These are phyloP conservation scores for Benitochromis conjunctus DNA, from an alignment of 2,113 vertebrate species.

Conservation along the genomic window DNA sequence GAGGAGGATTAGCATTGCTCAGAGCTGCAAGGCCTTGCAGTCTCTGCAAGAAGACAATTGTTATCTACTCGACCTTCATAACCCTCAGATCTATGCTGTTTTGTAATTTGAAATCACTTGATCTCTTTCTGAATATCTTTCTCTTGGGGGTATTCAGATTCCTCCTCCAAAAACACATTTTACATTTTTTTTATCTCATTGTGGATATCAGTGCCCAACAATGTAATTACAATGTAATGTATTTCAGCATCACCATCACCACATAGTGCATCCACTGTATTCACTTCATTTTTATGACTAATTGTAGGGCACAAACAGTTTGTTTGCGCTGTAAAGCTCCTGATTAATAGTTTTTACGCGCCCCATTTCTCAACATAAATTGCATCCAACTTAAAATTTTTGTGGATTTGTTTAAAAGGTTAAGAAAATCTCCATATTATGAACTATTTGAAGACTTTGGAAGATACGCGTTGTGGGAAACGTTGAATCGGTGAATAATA, in stretches of 20 bases:
- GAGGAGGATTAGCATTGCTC: conserved; percentile 15
- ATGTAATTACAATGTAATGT: not conserved
- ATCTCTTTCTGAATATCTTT: not conserved
- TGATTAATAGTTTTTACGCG: not conserved
- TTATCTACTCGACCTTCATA: conserved; percentile 34
- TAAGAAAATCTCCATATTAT: not conserved
- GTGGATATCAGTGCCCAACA: not conserved
- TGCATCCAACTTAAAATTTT: not conserved
- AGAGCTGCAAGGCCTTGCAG: not conserved
- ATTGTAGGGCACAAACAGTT: not conserved
- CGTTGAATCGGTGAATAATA: not conserved
- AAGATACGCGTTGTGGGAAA: not conserved
- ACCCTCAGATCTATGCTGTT: not conserved
- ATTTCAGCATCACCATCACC: not conserved
- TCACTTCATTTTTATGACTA: not conserved
- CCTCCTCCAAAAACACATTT: not conserved
- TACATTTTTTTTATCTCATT: not conserved
- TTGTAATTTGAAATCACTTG: conserved; percentile 13
- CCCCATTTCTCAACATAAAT: not conserved
- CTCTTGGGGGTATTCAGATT: not conserved
- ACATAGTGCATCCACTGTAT: not conserved
- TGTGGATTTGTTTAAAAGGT: not conserved
- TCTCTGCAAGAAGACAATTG: conserved; percentile 3
- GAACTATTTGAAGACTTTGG: not conserved
- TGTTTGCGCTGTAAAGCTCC: not conserved